Conservation (phyloP, 2,113 vertebrate genomes). For the Mormyrus iriodes region DNA sequence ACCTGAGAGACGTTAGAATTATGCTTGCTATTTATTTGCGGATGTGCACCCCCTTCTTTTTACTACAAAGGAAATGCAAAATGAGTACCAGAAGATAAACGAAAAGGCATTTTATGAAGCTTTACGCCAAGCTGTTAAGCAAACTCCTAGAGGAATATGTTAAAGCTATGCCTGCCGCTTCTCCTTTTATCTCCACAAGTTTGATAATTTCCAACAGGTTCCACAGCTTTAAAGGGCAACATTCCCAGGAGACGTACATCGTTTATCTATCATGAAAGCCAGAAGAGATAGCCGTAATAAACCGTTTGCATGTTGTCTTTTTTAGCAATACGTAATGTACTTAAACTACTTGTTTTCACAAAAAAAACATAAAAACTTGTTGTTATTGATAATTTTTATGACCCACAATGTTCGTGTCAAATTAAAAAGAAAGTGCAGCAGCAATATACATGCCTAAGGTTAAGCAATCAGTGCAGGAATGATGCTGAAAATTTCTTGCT, state of each 20-base stretch:
- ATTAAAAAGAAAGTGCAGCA: constrained; percentile 20
- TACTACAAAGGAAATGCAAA: constrained; percentile 35
- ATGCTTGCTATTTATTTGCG: constrained; percentile 35
- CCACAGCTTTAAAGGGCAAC: constrained; percentile 31
- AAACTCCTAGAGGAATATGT: constrained; percentile 33
- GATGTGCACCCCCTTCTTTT: constrained; percentile 10
- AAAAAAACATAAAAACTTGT: constrained; percentile 36
- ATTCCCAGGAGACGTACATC: constrained; percentile 31
- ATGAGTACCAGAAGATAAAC: constrained; percentile 34
- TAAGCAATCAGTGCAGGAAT: constrained; percentile 15
- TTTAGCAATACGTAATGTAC: constrained; percentile 30
- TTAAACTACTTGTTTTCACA: constrained; percentile 29
- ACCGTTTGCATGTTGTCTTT: constrained; percentile 37
- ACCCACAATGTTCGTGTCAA: constrained; percentile 35
- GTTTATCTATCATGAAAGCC: constrained; percentile 37
- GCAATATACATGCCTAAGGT: constrained; percentile 19
- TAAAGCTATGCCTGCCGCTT: constrained; percentile 33
- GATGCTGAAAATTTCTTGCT: constrained; percentile 22
- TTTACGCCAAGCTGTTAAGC: constrained; percentile 23
- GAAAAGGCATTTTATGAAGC: constrained; percentile 34
- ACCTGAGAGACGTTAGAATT: constrained; percentile 35
- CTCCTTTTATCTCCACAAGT: constrained; percentile 38
- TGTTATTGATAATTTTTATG: constrained; percentile 30
- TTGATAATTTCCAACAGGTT: constrained; percentile 37
- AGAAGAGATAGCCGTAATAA: constrained; percentile 37